phyloP scores from a whole-genome alignment of 2,888 invertebrate species.

The Rotaria socialis region DNA sequence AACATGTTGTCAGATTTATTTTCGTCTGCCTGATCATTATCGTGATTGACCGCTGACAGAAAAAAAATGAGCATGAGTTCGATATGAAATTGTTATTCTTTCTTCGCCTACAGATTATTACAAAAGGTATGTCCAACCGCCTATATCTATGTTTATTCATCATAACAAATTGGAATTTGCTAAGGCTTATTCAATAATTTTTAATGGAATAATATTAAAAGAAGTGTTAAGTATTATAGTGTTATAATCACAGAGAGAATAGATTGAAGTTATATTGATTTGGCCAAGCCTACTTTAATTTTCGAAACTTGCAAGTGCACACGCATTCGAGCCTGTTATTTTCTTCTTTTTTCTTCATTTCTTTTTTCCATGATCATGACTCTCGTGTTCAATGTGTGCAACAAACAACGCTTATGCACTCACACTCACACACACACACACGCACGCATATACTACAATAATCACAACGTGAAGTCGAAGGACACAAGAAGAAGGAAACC shows the following conservation, averaged over 20 bases:
- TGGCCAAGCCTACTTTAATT: background rate
- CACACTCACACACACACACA: background rate
- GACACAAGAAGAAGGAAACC: background rate
- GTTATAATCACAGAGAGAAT: background rate
- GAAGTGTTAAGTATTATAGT: background rate
- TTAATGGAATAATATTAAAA: background rate
- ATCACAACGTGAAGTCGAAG: background rate
- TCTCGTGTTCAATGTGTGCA: background rate
- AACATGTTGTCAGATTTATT: background rate
- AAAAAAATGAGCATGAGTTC: background rate
- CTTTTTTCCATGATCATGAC: background rate
- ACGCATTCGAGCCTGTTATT: background rate
- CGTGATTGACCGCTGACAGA: background rate
- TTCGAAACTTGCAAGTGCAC: background rate
- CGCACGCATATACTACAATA: background rate
- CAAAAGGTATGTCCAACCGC: background rate
- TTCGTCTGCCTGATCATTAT: background rate
- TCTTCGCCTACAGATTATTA: background rate
- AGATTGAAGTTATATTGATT: background rate
- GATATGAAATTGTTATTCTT: conserved; percentile 29
- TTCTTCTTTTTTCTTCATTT: background rate
- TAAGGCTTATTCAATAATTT: background rate
- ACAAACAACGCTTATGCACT: background rate
- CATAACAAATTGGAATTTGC: background rate
- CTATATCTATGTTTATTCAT: background rate